phyloP scores from a whole-genome alignment of 2,888 invertebrate genomes.

The Physocephala rufipes region DNA sequence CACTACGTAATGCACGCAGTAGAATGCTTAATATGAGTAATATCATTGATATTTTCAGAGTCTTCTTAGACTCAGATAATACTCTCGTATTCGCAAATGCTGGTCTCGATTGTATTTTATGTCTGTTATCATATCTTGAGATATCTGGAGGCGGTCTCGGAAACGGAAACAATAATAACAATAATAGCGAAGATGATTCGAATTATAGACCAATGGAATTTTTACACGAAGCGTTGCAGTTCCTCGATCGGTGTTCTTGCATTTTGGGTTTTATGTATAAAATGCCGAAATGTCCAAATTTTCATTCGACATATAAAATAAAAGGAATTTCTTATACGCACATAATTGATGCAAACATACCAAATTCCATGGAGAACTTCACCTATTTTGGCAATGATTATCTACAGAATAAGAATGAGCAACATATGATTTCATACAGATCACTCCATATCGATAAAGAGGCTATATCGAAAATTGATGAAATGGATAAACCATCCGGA shows the following conservation, averaged over 20 bases:
- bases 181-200: slow-evolving; percentile 68
- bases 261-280: slow-evolving; percentile 92
- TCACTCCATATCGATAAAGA: slow-evolving; percentile 66
- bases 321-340: slow-evolving; percentile 81
- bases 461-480: slow-evolving; percentile 65
- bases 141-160: slow-evolving; percentile 71
- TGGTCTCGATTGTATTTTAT: slow-evolving; percentile 91
- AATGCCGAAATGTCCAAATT: slow-evolving; percentile 94
- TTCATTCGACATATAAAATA: slow-evolving; percentile 87
- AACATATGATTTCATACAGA: slow-evolving; percentile 69
- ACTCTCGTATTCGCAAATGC: slow-evolving; percentile 93
- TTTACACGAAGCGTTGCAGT: slow-evolving; percentile 79
- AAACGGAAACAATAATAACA: slow-evolving; percentile 74
- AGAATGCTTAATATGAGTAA: slow-evolving; percentile 71
- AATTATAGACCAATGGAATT: slow-evolving; percentile 66
- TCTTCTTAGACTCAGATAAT: slow-evolving; percentile 92
- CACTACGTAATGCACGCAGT: slow-evolving; percentile 85
- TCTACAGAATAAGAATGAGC: slow-evolving; percentile 71
- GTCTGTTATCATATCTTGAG: slow-evolving; percentile 75
- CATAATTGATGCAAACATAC: slow-evolving; percentile 86
- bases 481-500: slow-evolving; percentile 81
- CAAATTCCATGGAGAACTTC: slow-evolving; percentile 75
- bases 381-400: slow-evolving; percentile 75
- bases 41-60: slow-evolving; percentile 90
- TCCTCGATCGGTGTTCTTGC: slow-evolving; percentile 85